Base-by-base conservation (phyloP, 2,888 invertebrate genomes). In the Apeira syringaria region DNA sequence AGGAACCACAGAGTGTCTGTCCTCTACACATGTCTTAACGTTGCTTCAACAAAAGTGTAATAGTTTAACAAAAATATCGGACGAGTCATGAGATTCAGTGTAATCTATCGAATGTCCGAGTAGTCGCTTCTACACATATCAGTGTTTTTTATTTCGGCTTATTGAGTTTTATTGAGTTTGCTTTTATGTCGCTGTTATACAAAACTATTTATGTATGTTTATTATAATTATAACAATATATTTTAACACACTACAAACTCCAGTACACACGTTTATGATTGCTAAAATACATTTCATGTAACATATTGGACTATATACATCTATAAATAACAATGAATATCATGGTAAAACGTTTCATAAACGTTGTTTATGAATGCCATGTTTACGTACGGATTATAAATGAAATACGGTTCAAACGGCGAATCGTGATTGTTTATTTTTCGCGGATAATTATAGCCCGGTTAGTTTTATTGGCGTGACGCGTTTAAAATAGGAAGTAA, bases 11-110 rank as follows among this genome's bases (percentile, higher is more conserved):
- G 52, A 63, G 52, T 69, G 66, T 74, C 52, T 51, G 65, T 69
- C 53, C 62, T 50, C 57, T 59, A 67, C 66, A 64, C 68, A 51
- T 56, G 59, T 67, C 61, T 64, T 54, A 61, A 58, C 61, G 61
- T 61, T 40, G 68, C 68, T 64, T 69, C 15, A 39, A 44, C 15
- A 28, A 25, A 35, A 52, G 44, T 51, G 38, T 43, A 43, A 57
- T 68, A 64, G 64, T 64, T 62, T 24, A 24, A 24, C 24, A 24
- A 24, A 65, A 51, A 51, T 47, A 30, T 38, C 51, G 61, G 64
- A 63, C 53, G 56, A 33, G 60, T 61, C 53, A 54, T 57, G 56
- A 61, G 60, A 54, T 40, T 47, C 28, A 5, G 13, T 35, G 9
- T n/a, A 42, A 50, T 58, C 62, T 62, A 61, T 36, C 54, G 53